phyloP scores from a whole-genome alignment of 2,888 invertebrate species.

The Buathra laborator region DNA sequence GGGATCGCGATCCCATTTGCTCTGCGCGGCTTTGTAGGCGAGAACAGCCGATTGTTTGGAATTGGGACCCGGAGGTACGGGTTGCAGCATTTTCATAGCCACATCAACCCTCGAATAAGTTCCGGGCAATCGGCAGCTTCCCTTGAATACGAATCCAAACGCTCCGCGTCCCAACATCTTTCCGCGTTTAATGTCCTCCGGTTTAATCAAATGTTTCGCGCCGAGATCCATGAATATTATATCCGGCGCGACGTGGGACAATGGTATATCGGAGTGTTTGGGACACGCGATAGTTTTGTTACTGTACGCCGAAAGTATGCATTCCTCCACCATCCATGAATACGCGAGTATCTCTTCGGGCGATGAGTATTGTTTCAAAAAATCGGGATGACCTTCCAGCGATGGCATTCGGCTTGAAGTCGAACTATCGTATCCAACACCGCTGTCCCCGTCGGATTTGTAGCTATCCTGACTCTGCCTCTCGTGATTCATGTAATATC shows the following conservation, averaged over 20 bases:
- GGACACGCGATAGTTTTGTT: conserved; percentile 92
- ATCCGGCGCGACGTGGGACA: conserved; percentile 96
- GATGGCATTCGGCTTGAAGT: conserved; percentile 94
- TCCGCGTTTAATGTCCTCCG: conserved; percentile 92
- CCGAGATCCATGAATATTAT: conserved; percentile 96
- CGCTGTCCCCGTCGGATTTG: conserved; percentile 94
- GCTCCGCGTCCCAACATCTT: conserved; percentile 96
- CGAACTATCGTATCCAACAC: conserved; percentile 91
- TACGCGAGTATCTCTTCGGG: conserved; percentile 86
- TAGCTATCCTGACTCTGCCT: conserved; percentile 89
- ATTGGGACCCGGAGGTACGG: conserved; percentile 93
- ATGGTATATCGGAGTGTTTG: conserved; percentile 90
- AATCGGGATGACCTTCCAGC: conserved; percentile 90
- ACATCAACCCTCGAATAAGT: conserved; percentile 89
- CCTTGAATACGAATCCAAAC: conserved; percentile 98
- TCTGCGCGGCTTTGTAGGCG: conserved; percentile 88
- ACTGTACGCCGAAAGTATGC: conserved; percentile 95
- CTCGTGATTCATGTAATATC: conserved; percentile 80
- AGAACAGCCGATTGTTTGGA: conserved; percentile 89
- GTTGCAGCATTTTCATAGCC: conserved; percentile 98
- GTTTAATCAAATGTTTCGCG: conserved; percentile 92
- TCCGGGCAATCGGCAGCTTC: conserved; percentile 87
- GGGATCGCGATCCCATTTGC: conserved; percentile 98
- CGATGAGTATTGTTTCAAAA: conserved; percentile 82
- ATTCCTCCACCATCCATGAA: conserved; percentile 98